Percentiles rank a stretch among this genome's conserved stretches.
Conservation (phyloP, 1,140 invertebrate genomes). For the Phthorimaea operculella region DNA sequence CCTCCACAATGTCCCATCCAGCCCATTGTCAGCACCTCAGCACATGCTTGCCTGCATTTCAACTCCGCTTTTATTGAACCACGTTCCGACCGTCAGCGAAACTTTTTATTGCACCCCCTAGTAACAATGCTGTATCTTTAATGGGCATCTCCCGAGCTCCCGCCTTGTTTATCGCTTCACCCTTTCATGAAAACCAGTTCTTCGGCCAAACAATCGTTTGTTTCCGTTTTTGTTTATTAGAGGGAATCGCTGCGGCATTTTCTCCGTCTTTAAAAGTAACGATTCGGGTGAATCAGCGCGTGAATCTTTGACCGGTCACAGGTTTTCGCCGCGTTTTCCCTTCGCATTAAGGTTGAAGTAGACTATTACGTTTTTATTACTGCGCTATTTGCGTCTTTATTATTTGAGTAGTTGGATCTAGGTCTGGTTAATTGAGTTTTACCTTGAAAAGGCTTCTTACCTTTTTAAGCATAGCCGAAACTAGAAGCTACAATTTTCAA, state of each 20-base stretch:
- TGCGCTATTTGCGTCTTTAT: too few species aligned
- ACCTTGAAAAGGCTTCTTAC: too few species aligned
- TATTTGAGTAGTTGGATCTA: too few species aligned
- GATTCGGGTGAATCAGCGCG: neutral
- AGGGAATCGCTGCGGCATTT: neutral
- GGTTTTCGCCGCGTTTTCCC: neutral
- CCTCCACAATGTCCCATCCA: constrained; percentile 12
- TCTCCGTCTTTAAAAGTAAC: neutral
- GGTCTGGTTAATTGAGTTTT: too few species aligned
- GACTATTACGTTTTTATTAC: neutral
- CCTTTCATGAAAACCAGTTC: neutral
- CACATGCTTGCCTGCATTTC: constrained; percentile 30
- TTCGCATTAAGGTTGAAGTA: neutral
- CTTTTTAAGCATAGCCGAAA: too few species aligned
- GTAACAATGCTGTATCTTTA: constrained; percentile 5
- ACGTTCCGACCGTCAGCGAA: constrained; percentile 4
- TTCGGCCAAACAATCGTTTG: neutral
- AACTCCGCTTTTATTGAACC: constrained; percentile 22
- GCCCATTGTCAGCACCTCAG: constrained; percentile 23
- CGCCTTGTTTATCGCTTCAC: neutral
- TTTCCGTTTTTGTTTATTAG: neutral
- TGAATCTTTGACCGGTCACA: neutral
- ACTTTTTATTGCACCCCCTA: constrained; percentile 16
- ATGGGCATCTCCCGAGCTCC: neutral
- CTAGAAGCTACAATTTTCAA: too few species aligned